These are phyloP conservation scores for Lordiphosa collinella DNA, from an alignment of 1,140 invertebrate genomes.

Conservation along the genomic window DNA sequence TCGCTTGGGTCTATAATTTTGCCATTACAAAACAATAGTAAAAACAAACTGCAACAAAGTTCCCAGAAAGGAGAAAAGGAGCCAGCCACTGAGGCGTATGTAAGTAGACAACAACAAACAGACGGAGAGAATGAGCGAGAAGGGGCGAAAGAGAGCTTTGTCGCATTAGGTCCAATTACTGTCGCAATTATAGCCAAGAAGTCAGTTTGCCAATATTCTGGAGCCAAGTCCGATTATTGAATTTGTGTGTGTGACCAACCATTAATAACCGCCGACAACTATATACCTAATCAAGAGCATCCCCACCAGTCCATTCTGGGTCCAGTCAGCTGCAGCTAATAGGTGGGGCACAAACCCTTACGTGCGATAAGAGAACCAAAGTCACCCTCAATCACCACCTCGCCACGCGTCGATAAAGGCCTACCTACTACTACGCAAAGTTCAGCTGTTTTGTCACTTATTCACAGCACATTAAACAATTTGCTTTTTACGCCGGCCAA, in stretches of 20 bases:
- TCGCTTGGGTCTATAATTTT: constrained; percentile 71
- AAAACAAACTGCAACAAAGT: constrained; percentile 78
- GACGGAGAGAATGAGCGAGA: neutral
- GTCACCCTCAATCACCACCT: neutral
- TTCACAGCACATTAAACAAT: constrained; percentile 78
- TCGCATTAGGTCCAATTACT: constrained; percentile 79
- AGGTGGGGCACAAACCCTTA: constrained; percentile 47
- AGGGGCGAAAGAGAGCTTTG: constrained; percentile 46
- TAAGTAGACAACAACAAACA: constrained; percentile 29
- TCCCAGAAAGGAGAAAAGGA: constrained; percentile 10
- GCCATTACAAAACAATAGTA: constrained; percentile 77
- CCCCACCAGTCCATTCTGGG: no score
- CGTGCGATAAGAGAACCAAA: constrained; percentile 58
- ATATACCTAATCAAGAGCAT: constrained; percentile 34
- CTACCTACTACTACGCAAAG: constrained; percentile 42
- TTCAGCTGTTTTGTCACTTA: constrained; percentile 76
- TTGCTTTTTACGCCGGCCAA: constrained; percentile 75
- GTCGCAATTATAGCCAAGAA: constrained; percentile 77
- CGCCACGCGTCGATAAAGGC: constrained; percentile 51
- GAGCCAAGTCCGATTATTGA: constrained; percentile 23
- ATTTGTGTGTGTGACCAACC: constrained; percentile 10
- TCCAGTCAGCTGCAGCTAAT: constrained; percentile 47
- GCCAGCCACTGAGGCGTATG: constrained; percentile 37
- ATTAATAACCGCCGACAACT: constrained; percentile 30
- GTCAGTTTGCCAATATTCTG: constrained; percentile 16